These are phyloP conservation scores for Pheosia tremula DNA, from an alignment of 2,888 invertebrate species.

Conservation along the genomic window DNA sequence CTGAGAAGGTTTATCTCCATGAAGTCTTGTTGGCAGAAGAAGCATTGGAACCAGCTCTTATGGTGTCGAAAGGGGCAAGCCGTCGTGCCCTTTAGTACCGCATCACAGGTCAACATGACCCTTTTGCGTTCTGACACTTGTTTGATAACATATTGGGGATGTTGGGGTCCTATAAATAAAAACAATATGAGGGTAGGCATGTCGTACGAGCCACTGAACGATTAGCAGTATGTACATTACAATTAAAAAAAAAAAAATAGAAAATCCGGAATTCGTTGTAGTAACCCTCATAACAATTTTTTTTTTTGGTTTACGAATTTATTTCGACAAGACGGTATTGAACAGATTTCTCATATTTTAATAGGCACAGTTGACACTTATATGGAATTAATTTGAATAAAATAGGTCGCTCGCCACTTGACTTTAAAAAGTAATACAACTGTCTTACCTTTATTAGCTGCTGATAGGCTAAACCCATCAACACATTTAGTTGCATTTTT, in stretches of 20 bases:
- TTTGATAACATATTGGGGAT: conserved; percentile 39
- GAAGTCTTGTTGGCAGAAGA: conserved; percentile 68
- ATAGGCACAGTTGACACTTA: too few species aligned
- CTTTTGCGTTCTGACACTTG: conserved; percentile 67
- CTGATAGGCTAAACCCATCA: not conserved
- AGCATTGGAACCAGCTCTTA: conserved; percentile 77
- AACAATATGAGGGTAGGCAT: conserved; percentile 11
- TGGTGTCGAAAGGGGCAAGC: conserved; percentile 75
- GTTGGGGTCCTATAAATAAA: conserved; percentile 43
- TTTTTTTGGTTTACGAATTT: too few species aligned
- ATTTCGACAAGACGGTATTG: too few species aligned
- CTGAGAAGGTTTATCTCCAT: conserved; percentile 64
- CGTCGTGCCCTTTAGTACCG: conserved; percentile 63
- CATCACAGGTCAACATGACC: conserved; percentile 61
- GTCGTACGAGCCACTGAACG: too few species aligned
- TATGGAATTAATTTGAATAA: conserved; percentile 1
- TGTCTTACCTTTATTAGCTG: not conserved
- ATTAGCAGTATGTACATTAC: not conserved
- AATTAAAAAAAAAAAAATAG: too few species aligned
- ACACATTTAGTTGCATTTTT: conserved; percentile 9
- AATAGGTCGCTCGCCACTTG: not conserved
- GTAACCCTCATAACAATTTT: too few species aligned
- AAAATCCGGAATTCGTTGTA: too few species aligned
- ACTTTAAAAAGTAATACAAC: not conserved
- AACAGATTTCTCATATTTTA: too few species aligned